phyloP scores from a whole-genome alignment of 2,113 vertebrate species.

The Zeus faber region DNA sequence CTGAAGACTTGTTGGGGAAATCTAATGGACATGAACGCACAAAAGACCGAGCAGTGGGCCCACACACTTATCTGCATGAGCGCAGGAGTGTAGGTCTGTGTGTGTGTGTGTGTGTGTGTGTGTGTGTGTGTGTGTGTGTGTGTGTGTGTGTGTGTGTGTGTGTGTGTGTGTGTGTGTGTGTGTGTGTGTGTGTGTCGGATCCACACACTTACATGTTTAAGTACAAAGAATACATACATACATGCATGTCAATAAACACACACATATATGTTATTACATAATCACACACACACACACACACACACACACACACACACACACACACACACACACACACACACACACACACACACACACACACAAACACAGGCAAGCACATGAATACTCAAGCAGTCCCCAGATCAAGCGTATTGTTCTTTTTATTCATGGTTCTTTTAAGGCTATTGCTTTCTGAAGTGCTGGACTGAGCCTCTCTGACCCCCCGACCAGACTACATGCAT shows the following conservation, averaged over 20 bases:
- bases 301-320: not conserved
- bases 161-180: too few relatives aligned
- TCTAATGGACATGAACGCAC: constrained; percentile 3
- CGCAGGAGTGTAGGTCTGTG: not conserved
- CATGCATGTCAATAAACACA: too few relatives aligned
- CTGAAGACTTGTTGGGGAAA: constrained; percentile 9
- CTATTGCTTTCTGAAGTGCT: constrained; percentile 2
- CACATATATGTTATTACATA: too few relatives aligned
- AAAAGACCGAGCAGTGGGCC: too few relatives aligned
- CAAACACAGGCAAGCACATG: not conserved
- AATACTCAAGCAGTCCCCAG: not conserved
- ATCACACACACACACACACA: not conserved
- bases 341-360: not conserved
- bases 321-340: not conserved
- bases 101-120: not conserved
- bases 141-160: not conserved
- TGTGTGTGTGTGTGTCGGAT: too few relatives aligned
- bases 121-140: not conserved
- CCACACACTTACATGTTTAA: not conserved
- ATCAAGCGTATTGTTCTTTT: not conserved
- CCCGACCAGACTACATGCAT: constrained; percentile 11
- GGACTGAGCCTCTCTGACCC: constrained; percentile 23
- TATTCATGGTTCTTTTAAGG: not conserved
- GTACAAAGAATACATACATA: not conserved
- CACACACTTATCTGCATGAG: not conserved